Percentiles rank a stretch among this genome's conserved stretches.
Conservation (phyloP, 2,113 vertebrate species). For the Notothenia rossii region DNA sequence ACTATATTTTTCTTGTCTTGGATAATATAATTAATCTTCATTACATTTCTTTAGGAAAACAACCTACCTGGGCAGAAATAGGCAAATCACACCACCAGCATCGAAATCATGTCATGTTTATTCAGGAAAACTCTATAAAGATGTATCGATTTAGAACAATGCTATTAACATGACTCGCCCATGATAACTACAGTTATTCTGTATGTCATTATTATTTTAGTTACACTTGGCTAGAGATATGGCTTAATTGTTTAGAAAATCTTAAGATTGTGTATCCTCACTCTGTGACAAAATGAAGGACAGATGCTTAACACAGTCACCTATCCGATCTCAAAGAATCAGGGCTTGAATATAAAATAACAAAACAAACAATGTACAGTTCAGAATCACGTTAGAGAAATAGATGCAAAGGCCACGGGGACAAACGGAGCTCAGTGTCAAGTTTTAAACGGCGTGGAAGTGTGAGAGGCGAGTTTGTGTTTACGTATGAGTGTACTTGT, state of each 20-base stretch:
- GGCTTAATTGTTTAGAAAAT: too few species aligned
- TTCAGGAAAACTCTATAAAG: background rate
- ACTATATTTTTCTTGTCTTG: background rate
- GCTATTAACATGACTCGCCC: too few species aligned
- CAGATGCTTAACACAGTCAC: background rate
- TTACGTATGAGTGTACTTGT: constrained; percentile 6
- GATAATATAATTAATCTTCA: background rate
- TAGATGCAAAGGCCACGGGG: background rate
- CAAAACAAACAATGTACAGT: too few species aligned
- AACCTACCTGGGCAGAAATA: too few species aligned
- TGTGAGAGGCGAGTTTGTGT: constrained; percentile 22
- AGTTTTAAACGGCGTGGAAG: background rate
- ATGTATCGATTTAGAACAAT: too few species aligned
- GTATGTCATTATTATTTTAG: background rate
- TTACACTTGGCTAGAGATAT: background rate
- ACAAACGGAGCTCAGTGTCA: background rate
- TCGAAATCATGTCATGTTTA: background rate
- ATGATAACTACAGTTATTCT: background rate
- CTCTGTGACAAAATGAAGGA: background rate
- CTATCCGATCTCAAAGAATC: background rate
- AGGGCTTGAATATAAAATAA: background rate
- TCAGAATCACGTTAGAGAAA: background rate
- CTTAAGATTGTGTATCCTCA: too few species aligned
- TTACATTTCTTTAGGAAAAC: background rate
- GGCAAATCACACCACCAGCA: background rate